Percentiles rank a stretch among this genome's conserved stretches.
Evolutionary conservation across 2,888 invertebrate species (phyloP).

Genomic region (Salticus scenicus): DNA sequence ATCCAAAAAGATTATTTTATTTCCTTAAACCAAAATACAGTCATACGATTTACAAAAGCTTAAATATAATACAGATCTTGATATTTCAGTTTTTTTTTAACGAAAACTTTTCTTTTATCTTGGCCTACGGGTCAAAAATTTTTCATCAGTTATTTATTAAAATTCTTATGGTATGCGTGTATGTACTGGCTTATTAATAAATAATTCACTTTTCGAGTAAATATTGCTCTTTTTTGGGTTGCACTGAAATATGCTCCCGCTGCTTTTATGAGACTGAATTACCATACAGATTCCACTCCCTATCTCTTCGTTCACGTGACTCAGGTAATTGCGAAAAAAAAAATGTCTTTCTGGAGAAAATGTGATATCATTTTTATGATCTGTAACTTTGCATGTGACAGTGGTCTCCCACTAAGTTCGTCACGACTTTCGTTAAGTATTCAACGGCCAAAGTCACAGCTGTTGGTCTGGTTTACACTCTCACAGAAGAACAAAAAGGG

Average conservation of each 20-base stretch:
- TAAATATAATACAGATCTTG: background rate
- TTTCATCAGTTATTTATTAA: slow-evolving; percentile 36
- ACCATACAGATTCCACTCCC: slow-evolving; percentile 10
- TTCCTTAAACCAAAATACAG: too few species aligned
- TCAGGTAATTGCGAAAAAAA: slow-evolving; percentile 38
- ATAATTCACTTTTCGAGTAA: slow-evolving; percentile 50
- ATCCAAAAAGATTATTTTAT: too few species aligned
- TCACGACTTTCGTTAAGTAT: slow-evolving; percentile 44
- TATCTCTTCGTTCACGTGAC: slow-evolving; percentile 42
- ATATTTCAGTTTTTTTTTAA: background rate
- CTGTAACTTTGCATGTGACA: slow-evolving; percentile 46
- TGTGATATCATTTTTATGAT: slow-evolving; percentile 64
- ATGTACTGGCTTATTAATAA: slow-evolving; percentile 18
- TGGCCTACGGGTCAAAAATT: background rate
- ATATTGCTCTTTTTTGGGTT: slow-evolving; percentile 17
- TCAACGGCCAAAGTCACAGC: slow-evolving; percentile 40
- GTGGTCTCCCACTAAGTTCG: slow-evolving; percentile 11
- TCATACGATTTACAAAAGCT: too few species aligned
- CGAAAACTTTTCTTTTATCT: background rate
- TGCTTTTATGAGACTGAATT: slow-evolving; percentile 47
- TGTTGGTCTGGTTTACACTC: slow-evolving; percentile 36
- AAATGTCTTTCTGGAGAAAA: slow-evolving; percentile 44
- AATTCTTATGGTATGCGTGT: slow-evolving; percentile 1
- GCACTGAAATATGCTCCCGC: slow-evolving; percentile 23
- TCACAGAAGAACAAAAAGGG: slow-evolving; percentile 45